Conservation (phyloP, 2,113 vertebrate genomes). For the Calypte anna region DNA sequence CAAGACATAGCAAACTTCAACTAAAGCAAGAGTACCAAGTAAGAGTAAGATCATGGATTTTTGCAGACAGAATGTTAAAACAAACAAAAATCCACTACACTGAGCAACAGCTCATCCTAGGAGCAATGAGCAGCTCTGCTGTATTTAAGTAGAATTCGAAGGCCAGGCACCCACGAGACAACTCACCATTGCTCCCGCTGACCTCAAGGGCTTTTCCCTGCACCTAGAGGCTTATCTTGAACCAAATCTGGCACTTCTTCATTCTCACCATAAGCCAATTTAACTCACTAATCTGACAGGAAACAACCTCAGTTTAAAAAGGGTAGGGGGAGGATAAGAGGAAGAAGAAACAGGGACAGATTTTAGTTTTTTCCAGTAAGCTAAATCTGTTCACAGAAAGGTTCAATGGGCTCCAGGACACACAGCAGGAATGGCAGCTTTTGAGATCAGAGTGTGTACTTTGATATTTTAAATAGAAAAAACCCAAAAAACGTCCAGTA, state of each 20-base stretch:
- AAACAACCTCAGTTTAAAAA: constrained; percentile 52
- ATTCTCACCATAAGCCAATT: constrained; percentile 14
- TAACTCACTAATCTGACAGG: constrained; percentile 62
- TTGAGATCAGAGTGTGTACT: background rate
- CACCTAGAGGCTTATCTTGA: constrained; percentile 32
- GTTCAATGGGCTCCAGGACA: background rate
- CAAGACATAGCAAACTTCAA: background rate
- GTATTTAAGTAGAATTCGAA: background rate
- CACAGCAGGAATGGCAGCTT: background rate
- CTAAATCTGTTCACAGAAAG: constrained; percentile 14
- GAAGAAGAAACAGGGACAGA: constrained; percentile 55
- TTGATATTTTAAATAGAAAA: background rate
- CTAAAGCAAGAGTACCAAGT: background rate
- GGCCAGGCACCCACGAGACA: background rate
- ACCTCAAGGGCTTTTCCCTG: constrained; percentile 34
- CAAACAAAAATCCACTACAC: background rate
- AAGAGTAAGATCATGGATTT: background rate
- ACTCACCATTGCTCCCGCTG: background rate
- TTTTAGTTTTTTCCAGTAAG: constrained; percentile 56
- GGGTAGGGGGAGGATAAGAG: background rate
- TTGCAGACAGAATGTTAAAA: background rate
- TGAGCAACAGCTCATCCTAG: background rate
- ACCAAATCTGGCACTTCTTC: constrained; percentile 39
- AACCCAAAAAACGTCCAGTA: background rate
- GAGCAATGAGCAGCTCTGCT: background rate